Evolutionary conservation across 2,113 vertebrate species (phyloP).

Genomic region (Emydura subglobosa): DNA sequence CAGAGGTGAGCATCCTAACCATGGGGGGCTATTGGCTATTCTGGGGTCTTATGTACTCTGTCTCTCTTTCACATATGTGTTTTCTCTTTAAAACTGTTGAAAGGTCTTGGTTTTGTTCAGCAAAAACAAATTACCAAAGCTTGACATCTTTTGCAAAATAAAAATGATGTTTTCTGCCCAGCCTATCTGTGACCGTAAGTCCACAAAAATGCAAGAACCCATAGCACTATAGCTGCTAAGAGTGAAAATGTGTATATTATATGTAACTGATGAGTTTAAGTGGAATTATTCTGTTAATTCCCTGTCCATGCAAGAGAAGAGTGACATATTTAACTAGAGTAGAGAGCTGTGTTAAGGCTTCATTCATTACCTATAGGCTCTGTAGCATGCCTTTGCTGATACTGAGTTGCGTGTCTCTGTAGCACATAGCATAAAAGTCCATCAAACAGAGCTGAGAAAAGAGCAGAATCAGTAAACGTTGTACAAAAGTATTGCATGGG

Average conservation of each 20-base stretch:
- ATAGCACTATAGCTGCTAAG: background rate
- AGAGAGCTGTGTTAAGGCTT: constrained; percentile 30
- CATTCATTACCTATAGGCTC: background rate
- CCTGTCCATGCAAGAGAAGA: background rate
- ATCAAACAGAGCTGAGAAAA: background rate
- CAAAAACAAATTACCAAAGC: background rate
- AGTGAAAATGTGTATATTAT: constrained; percentile 6
- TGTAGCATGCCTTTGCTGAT: background rate
- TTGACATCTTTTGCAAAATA: background rate
- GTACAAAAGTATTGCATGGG: background rate
- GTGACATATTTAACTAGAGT: constrained; percentile 36
- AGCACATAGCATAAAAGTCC: background rate
- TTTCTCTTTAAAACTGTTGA: background rate
- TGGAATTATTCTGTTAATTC: constrained; percentile 57
- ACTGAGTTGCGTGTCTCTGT: background rate
- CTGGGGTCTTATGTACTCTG: background rate
- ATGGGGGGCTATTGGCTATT: background rate
- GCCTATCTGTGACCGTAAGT: background rate
- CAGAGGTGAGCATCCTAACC: background rate
- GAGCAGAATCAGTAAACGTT: background rate
- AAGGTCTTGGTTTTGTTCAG: background rate
- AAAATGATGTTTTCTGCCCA: background rate
- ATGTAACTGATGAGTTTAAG: constrained; percentile 15
- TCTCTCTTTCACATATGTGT: background rate
- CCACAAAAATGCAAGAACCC: constrained; percentile 7